Evolutionary conservation across 2,888 invertebrate genomes (phyloP), one percentile per base, ranked within the genome.

Genomic region (Acholoe squamosa): DNA sequence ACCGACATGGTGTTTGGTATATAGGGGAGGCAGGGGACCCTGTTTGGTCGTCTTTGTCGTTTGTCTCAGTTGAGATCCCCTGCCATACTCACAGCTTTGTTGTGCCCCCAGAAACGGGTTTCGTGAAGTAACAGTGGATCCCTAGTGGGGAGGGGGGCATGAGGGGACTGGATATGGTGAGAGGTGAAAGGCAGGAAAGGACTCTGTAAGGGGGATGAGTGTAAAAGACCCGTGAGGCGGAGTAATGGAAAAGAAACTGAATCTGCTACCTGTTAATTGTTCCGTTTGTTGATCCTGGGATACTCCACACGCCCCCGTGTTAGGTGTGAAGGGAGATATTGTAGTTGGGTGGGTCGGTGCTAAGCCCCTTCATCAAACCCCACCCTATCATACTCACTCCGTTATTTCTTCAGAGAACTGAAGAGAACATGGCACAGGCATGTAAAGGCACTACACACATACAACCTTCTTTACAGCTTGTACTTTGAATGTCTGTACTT

Each of bases 1-100:
- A 0, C 71, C 28, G 71, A 71, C 71, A 28, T 28, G 71, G 28
- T 71, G 71, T 71, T 71, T 25, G 71, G 71, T 61, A 61, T 61
- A 28, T 71, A 25, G 71, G 31, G 71, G 28, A 25, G n/a, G 71
- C 14, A 28, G 71, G 71, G 14, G 43, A 14, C 28, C 25, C 31
- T 71, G 71, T 71, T n/a, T 71, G 71, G 71, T 28, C 14, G 31
- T 71, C 71, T 71, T 71, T 71, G 71, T 71, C 71, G 31, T 71
- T 71, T 71, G 71, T 71, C 25, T 71, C 71, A 14, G 28, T 28
- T 14, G 5, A 25, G 71, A 71, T 28, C 71, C 71, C n/a, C 25
- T 5, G 71, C 71, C 71, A 71, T 28, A 71, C 71, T n/a, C 31
- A 71, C 71, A 61, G 28, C 71, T 71, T 71, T 71, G 71, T 71